Percentiles rank a stretch among this genome's conserved stretches.
phyloP scores from a whole-genome alignment of 1,140 invertebrate species.

The Octopus bimaculoides region DNA sequence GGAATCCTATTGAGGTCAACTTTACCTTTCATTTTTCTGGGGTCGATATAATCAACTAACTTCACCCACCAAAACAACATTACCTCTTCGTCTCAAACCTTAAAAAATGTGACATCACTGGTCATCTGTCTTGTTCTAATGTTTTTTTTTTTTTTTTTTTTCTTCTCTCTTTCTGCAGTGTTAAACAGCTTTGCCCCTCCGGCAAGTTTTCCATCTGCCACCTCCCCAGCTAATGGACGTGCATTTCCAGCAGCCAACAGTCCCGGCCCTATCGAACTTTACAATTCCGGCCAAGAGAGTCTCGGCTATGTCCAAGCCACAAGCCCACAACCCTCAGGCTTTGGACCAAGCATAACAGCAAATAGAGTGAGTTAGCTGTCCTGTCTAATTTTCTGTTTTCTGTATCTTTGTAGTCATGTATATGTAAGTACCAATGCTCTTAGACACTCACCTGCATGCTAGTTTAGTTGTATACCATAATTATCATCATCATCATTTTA shows the following conservation, averaged over 20 bases:
- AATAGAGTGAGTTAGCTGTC: constrained; percentile 5
- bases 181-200: constrained; percentile 86
- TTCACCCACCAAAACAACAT: too few species aligned
- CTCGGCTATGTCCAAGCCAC: constrained; percentile 90
- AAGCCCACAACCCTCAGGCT: constrained; percentile 83
- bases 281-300: constrained; percentile 76
- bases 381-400: neutral
- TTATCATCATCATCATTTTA: neutral
- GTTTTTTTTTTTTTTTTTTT: constrained; percentile 10
- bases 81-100: too few species aligned
- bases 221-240: constrained; percentile 67
- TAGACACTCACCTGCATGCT: neutral
- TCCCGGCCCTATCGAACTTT: constrained; percentile 77
- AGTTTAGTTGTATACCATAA: neutral
- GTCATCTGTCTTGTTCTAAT: too few species aligned
- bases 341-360: constrained; percentile 77
- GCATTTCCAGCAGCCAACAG: constrained; percentile 86
- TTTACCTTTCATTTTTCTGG: too few species aligned
- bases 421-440: neutral
- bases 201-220: constrained; percentile 69
- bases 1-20: too few species aligned
- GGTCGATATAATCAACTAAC: too few species aligned
- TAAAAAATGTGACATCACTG: too few species aligned
- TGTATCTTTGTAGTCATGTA: neutral
- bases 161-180: constrained; percentile 63